Conservation (phyloP, 37 sponge, comb jelly and placozoan species). For the Cliona cf. orientalis region DNA sequence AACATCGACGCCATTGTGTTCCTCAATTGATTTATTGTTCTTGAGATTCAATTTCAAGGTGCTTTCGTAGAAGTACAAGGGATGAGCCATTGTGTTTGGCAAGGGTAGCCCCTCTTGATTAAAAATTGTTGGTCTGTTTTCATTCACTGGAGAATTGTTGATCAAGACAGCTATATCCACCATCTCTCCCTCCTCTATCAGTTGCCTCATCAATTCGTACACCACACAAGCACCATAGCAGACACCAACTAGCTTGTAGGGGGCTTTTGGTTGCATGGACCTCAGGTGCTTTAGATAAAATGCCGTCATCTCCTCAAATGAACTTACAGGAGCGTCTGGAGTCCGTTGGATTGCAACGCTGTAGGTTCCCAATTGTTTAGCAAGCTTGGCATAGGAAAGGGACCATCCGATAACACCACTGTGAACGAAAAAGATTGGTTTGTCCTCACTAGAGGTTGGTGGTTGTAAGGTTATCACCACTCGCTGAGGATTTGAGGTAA, state of each 20-base stretch:
- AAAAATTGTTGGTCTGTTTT: not conserved
- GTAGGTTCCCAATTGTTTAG: not conserved
- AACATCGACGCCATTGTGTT: not conserved
- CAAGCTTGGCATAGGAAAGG: conserved; percentile 2
- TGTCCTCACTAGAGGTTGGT: not conserved
- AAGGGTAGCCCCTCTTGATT: not conserved
- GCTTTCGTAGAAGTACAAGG: not conserved
- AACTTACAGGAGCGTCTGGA: not conserved
- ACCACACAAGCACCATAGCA: conserved; percentile 45
- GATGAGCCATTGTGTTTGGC: not conserved
- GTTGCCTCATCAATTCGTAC: conserved; percentile 18
- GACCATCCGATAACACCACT: conserved; percentile 12
- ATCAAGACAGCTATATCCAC: conserved; percentile 19
- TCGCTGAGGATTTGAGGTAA: not conserved
- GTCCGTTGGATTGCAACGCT: conserved; percentile 16
- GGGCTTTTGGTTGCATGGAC: conserved; percentile 24
- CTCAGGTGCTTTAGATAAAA: conserved; percentile 2
- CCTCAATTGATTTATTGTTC: not conserved
- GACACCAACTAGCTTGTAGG: conserved; percentile 29
- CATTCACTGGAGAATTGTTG: conserved; percentile 11
- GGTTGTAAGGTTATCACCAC: not conserved
- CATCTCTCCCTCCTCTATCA: conserved; percentile 8
- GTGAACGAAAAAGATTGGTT: conserved; percentile 12
- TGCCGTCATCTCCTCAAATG: conserved; percentile 10
- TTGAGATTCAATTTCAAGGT: not conserved